Conservation (phyloP, 2,797 vertebrate species). For the Pseudotriccus pelzelni region DNA sequence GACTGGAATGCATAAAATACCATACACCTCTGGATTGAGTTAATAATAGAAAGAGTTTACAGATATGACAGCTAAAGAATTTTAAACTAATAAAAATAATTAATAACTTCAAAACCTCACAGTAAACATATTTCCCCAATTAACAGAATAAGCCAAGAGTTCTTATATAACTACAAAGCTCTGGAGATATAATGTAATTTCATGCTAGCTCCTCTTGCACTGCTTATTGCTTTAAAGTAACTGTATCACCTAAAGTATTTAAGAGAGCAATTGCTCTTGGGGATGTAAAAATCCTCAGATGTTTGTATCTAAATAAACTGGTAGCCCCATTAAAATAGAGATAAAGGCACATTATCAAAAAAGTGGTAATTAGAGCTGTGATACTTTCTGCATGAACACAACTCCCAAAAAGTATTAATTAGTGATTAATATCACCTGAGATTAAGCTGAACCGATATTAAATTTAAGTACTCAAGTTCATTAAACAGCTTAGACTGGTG, state of each 20-base stretch:
- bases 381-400: conserved; percentile 70
- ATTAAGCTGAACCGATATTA: conserved; percentile 54
- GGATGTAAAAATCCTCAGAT: conserved; percentile 72
- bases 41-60: not conserved
- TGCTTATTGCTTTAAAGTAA: conserved; percentile 72
- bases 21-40: not conserved
- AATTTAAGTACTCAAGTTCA: conserved; percentile 40
- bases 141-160: conserved; percentile 64
- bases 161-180: conserved; percentile 74
- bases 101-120: conserved; percentile 56
- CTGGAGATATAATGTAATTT: conserved; percentile 76
- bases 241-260: conserved; percentile 73
- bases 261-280: conserved; percentile 71
- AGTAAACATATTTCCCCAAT: conserved; percentile 59
- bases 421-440: conserved; percentile 72
- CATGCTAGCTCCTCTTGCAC: conserved; percentile 68
- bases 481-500: conserved; percentile 55
- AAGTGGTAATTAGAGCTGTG: conserved; percentile 73
- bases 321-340: conserved; percentile 64
- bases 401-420: conserved; percentile 66
- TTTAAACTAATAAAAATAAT: conserved; percentile 49
- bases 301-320: conserved; percentile 75
- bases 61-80: not conserved
- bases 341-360: conserved; percentile 74
- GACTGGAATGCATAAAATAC: not conserved